These are phyloP conservation scores for Cremastinae sp. DNA, from an alignment of 2,888 invertebrate species.

Conservation along the genomic window DNA sequence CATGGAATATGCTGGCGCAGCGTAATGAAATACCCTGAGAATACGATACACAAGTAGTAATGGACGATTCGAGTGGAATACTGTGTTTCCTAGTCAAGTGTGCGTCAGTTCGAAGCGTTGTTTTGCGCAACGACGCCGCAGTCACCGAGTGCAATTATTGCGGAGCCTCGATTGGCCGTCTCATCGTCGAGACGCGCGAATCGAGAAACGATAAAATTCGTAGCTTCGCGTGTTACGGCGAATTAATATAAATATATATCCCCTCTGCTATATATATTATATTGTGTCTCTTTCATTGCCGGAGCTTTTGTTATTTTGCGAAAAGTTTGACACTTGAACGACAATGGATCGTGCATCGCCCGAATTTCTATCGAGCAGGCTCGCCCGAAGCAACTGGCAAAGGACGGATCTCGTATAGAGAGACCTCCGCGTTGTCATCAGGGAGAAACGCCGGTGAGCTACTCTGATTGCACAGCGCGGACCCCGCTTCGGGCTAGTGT, in stretches of 20 bases:
- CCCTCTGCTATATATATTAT: too few relatives aligned
- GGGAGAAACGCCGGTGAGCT: constrained; percentile 28
- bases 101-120: constrained; percentile 3
- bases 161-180: neutral
- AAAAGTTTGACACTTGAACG: too few relatives aligned
- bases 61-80: constrained; percentile 19
- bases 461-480: constrained; percentile 51
- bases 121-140: constrained; percentile 24
- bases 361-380: too few relatives aligned
- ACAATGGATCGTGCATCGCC: too few relatives aligned
- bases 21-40: constrained; percentile 13
- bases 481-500: constrained; percentile 38
- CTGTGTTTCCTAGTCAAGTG: constrained; percentile 11
- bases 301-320: too few relatives aligned
- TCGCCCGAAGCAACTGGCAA: constrained; percentile 31
- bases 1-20: constrained; percentile 23
- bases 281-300: too few relatives aligned
- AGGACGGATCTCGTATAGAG: constrained; percentile 24
- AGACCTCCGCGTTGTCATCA: neutral
- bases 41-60: neutral
- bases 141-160: too few relatives aligned
- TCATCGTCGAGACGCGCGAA: too few relatives aligned
- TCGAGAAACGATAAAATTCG: too few relatives aligned
- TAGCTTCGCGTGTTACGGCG: too few relatives aligned
- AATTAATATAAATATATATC: too few relatives aligned